Evolutionary conservation across 1,140 invertebrate species (phyloP).

Genomic region (Conus betulinus): DNA sequence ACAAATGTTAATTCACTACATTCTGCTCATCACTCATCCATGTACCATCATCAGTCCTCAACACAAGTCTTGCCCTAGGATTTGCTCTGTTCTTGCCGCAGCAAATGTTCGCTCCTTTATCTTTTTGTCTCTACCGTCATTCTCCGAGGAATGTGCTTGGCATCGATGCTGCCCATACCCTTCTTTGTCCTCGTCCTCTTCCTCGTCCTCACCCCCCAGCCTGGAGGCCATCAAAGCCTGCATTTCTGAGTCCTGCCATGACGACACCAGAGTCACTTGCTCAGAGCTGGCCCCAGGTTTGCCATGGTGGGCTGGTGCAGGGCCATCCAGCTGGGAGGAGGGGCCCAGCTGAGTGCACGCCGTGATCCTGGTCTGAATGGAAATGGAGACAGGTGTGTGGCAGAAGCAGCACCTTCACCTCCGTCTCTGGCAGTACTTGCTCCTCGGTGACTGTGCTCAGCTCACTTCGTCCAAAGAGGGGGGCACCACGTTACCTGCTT

Average conservation of each 20-base stretch:
- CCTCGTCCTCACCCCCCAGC: constrained; percentile 7
- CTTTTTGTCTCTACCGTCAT: background rate
- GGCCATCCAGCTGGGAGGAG: background rate
- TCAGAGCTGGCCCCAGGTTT: background rate
- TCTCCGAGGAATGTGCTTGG: background rate
- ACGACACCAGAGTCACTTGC: background rate
- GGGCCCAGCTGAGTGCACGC: background rate
- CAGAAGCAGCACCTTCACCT: constrained; percentile 49
- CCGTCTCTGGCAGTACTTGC: constrained; percentile 40
- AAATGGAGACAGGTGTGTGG: constrained; percentile 47
- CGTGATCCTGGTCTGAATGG: background rate
- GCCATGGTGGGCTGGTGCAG: background rate
- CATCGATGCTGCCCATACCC: background rate
- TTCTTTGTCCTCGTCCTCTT: background rate
- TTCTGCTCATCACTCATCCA: no score
- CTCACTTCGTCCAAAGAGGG: constrained; percentile 47
- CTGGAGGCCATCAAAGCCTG: constrained; percentile 11
- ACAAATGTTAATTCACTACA: no score
- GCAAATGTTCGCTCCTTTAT: background rate
- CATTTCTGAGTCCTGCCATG: constrained; percentile 13
- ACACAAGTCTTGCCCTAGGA: no score
- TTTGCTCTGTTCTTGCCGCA: no score
- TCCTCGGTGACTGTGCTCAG: constrained; percentile 52
- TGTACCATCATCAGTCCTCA: no score
- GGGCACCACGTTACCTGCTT: constrained; percentile 47